A percentile compares a stretch with the other conserved stretches of the same genome.
Evolutionary conservation across 2,113 vertebrate genomes (phyloP).

Genomic region (Nesogale talazaci): DNA sequence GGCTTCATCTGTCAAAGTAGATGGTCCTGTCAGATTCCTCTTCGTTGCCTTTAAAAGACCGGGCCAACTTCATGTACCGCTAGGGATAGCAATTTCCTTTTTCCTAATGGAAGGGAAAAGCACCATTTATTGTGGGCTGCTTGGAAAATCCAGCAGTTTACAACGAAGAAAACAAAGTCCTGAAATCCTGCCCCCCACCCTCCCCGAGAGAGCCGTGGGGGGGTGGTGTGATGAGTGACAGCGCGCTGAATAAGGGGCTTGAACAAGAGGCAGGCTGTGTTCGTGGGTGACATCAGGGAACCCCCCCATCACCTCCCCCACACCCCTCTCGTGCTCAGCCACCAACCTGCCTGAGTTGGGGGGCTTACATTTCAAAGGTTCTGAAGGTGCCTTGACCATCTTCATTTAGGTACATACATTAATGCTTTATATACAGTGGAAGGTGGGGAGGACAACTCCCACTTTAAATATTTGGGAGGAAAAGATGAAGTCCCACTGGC

Average conservation of each 20-base stretch:
- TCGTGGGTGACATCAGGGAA: no score
- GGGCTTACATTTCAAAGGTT: not conserved
- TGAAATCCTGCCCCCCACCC: not conserved
- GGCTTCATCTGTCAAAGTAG: not conserved
- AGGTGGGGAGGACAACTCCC: not conserved
- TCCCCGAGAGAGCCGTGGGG: no score
- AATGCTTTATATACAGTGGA: not conserved
- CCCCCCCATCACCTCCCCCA: not conserved
- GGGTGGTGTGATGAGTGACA: no score
- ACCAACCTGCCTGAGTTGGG: not conserved
- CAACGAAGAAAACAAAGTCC: not conserved
- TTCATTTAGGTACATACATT: not conserved
- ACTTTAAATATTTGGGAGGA: not conserved
- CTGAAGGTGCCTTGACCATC: not conserved
- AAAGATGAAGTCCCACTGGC: not conserved
- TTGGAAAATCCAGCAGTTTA: not conserved
- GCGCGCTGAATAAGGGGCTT: no score
- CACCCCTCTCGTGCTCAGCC: not conserved
- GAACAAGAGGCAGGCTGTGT: not conserved
- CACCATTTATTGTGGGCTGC: not conserved
- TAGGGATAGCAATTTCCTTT: not conserved
- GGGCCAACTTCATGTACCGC: not conserved
- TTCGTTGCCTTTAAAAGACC: slow-evolving; percentile 8
- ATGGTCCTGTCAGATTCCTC: not conserved
- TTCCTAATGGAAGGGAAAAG: slow-evolving; percentile 6